These are phyloP conservation scores for Gymnocephalus cernua DNA, from an alignment of 2,113 vertebrate species.

Conservation along the genomic window DNA sequence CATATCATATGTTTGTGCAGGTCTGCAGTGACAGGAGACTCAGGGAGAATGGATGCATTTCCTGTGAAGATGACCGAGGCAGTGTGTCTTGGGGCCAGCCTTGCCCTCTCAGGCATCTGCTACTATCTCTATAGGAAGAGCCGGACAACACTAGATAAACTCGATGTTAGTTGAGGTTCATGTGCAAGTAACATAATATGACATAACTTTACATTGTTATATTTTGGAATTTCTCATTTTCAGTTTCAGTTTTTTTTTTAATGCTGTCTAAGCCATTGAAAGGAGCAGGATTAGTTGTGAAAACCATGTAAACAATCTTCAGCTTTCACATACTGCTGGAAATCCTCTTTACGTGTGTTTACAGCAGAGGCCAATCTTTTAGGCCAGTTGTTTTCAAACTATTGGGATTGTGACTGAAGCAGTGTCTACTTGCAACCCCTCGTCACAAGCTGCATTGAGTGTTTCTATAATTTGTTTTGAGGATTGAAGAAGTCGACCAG, in stretches of 20 bases:
- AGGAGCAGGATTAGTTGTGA: not conserved
- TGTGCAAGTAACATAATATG: not conserved
- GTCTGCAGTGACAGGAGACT: slow-evolving; percentile 27
- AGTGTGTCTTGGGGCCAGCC: slow-evolving; percentile 86
- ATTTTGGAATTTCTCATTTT: not conserved
- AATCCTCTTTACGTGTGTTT: not conserved
- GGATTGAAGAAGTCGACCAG: not conserved
- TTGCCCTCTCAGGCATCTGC: slow-evolving; percentile 86
- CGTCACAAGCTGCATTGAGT: not conserved
- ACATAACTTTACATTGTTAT: not conserved
- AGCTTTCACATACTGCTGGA: not conserved
- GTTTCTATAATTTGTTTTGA: not conserved
- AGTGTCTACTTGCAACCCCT: not conserved
- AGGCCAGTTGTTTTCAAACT: not conserved
- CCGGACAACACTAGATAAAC: slow-evolving; percentile 75
- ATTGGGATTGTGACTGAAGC: not conserved
- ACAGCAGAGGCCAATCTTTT: too few species aligned
- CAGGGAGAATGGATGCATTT: slow-evolving; percentile 80
- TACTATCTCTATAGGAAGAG: slow-evolving; percentile 88
- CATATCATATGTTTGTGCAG: slow-evolving; percentile 31
- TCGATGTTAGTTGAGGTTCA: slow-evolving; percentile 81
- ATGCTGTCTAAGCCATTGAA: not conserved
- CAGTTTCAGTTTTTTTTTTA: not conserved
- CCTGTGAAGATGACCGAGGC: slow-evolving; percentile 76
- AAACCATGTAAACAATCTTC: not conserved